Evolutionary conservation across 2,797 vertebrate species (phyloP), one percentile per base, ranked within the genome.

Genomic region (Distichodus sexfasciatus): DNA sequence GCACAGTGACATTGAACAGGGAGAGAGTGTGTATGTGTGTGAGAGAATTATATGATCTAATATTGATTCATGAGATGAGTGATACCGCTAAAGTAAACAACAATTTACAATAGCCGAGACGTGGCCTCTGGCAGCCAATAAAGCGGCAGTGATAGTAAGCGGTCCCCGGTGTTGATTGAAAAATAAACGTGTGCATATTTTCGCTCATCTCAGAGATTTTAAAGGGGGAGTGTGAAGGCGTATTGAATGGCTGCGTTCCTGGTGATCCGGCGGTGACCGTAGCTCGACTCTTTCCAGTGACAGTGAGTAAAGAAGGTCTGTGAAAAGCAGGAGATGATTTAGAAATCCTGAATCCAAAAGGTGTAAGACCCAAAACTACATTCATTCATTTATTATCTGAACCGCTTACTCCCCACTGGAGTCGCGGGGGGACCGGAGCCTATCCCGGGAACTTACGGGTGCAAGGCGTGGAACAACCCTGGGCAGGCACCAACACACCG

Each of bases 51-150:
- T 71, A 44, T 21, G 62, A 61, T 73, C 44, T 41, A 73, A 57
- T 61, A 65, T 74, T 71, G 69, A 74, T 75, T 75, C 59, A 65
- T 66, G 57, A 62, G 60, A 59, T 46, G 26, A 35, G 50, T 26
- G 29, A 68, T 62, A 24, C 59, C 21, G 74, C 38, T 29, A 66
- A 23, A 67, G 40, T 43, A 62, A 70, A 67, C 58, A 54, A 23
- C 35, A 10, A 41, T 74, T 72, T 66, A 65, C 48, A 62, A 26
- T 41, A 15, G 28, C 41, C 36, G 43, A 70, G 51, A 15, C 21
- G 24, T 63, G 58, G 50, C 48, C 50, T 35, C 43, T 41, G 59
- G 65, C 72, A 50, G 54, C 53, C 46, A 47, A 50, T 69, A 55
- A 72, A 36, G 51, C 33, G 12, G 14, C 15, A 3, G 31, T n/a